Evolutionary conservation across 2,888 invertebrate species (phyloP), one percentile per base, ranked within the genome.

Genomic region (Urechis unicinctus): DNA sequence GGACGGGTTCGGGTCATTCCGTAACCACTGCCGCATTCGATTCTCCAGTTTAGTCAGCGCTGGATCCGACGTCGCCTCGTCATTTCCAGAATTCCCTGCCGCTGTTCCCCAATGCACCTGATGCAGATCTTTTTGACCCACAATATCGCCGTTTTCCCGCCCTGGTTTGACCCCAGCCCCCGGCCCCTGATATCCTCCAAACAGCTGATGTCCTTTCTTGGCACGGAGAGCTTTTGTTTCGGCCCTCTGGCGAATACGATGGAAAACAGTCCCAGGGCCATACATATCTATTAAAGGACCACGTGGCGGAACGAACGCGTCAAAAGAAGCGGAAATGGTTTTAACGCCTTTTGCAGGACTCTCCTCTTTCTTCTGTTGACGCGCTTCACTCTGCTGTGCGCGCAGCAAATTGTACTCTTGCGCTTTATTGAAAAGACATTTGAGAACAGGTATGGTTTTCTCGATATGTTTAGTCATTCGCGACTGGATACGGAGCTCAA

Each of bases 241-340:
- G 53, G 69, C 68, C 21, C 70, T 51, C 13, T 66, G 56, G 13
- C 71, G 58, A 49, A 74, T 74, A 57, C 70, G 62, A 53, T 71
- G 69, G 58, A 73, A 75, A 31, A 73, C 75, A 54, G 73, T 75
- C 0, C 74, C 75, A 0, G 75, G 75, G 6, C 74, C 75, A 53
- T 70, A 62, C 26, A 68, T 65, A 54, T 74, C 74, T 17, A 74
- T 65, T 25, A 74, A 58, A 0, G 73, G 70, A 2, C 74, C 74
- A 29, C 53, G 54, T 4, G 54, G 48, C 26, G 58, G 58, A 24
- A 61, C 48, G 50, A 57, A 57, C 17, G 48, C 50, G 17, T 54
- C 57, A 67, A 68, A 59, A 67, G 68, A 51, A 67, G 68, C 36
- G 67, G 66, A 53, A 69, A 70, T 41, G 22, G 56, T 57, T 28